Evolutionary conservation across 2,113 vertebrate genomes (phyloP).

Genomic region (Atherinomorus stipes): DNA sequence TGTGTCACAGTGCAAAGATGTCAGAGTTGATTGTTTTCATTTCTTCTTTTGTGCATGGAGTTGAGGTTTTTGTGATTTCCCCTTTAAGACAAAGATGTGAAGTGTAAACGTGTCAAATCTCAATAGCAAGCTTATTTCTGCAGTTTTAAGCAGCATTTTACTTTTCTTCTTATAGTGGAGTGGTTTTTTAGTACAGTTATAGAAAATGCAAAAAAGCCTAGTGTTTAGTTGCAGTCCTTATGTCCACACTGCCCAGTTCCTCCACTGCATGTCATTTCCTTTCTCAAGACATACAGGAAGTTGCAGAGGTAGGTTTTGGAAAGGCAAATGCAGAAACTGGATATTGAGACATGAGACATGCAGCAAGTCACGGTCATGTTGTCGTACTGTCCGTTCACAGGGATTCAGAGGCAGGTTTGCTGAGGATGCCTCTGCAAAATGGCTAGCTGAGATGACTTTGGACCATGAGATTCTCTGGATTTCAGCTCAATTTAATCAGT

Average conservation of each 20-base stretch:
- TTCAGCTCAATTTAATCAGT: neutral
- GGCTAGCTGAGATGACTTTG: conserved; percentile 20
- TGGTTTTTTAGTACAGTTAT: conserved; percentile 1
- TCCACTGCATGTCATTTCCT: conserved; percentile 56
- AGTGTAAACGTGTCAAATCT: no score
- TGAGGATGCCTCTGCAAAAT: conserved; percentile 23
- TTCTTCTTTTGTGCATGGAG: neutral
- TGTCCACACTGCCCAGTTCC: conserved; percentile 55
- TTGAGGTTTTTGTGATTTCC: neutral
- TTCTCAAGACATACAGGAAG: conserved; percentile 57
- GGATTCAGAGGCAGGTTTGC: neutral
- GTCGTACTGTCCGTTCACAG: neutral
- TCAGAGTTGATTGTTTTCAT: conserved; percentile 17
- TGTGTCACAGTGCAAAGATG: neutral
- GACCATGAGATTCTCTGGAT: neutral
- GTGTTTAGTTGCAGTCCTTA: conserved; percentile 2
- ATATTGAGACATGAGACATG: conserved; percentile 11
- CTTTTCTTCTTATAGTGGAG: neutral
- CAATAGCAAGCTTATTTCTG: neutral
- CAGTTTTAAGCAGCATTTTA: neutral
- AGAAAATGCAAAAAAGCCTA: neutral
- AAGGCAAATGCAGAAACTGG: conserved; percentile 55
- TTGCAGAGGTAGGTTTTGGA: conserved; percentile 27
- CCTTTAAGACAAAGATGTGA: no score
- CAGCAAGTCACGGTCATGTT: conserved; percentile 7